Percentiles rank a stretch among this genome's conserved stretches.
Evolutionary conservation across 2,113 vertebrate genomes (phyloP).

Genomic region (Campylorhamphus procurvoides): DNA sequence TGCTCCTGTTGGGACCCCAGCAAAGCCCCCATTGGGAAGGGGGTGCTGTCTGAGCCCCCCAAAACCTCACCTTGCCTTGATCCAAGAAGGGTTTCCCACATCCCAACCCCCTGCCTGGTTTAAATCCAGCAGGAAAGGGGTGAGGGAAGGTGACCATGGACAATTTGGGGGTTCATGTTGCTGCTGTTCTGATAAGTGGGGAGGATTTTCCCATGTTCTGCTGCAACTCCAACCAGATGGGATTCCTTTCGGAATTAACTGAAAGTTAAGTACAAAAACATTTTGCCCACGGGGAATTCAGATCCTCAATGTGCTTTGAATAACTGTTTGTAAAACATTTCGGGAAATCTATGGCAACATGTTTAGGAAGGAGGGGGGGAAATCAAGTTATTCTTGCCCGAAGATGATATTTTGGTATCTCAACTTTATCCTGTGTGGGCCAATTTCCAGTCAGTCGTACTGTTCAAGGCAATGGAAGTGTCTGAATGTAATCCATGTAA

Average conservation of each 20-base stretch:
- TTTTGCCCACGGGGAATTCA: constrained; percentile 77
- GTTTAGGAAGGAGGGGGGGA: not conserved
- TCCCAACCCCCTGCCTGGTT: not conserved
- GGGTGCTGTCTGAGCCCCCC: not conserved
- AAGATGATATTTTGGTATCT: constrained; percentile 77
- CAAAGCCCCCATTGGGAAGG: not conserved
- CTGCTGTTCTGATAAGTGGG: constrained; percentile 66
- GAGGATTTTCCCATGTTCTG: constrained; percentile 71
- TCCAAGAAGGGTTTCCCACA: not conserved
- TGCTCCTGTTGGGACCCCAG: not conserved
- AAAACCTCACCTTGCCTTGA: not conserved
- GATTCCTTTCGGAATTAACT: constrained; percentile 70
- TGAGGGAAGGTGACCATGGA: not conserved
- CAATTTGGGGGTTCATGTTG: not conserved
- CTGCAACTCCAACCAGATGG: constrained; percentile 72
- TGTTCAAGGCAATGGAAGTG: constrained; percentile 36
- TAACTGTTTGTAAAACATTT: constrained; percentile 81
- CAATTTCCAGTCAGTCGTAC: constrained; percentile 54
- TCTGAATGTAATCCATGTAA: constrained; percentile 65
- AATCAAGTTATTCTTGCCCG: constrained; percentile 79
- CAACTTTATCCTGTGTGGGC: constrained; percentile 78
- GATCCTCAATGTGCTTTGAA: constrained; percentile 83
- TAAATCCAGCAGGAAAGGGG: not conserved
- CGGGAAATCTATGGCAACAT: constrained; percentile 80
- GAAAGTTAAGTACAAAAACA: constrained; percentile 80